phyloP scores from a whole-genome alignment of 2,797 vertebrate species.

The Antrozous pallidus region DNA sequence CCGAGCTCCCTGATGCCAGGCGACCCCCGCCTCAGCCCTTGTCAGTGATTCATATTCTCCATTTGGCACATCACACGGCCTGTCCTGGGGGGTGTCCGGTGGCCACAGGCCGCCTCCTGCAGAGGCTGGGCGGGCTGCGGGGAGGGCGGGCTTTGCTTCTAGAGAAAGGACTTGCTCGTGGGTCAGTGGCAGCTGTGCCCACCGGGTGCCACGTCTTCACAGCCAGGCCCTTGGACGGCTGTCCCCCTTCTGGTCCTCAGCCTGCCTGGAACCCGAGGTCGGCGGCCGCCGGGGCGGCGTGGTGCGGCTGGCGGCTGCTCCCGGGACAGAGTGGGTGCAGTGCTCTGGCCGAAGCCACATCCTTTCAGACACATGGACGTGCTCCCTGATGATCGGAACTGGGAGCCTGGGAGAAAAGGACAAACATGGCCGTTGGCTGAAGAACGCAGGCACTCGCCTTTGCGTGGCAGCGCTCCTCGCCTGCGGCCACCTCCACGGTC shows the following conservation, averaged over 20 bases:
- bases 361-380: accelerated
- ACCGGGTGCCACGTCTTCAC: accelerated
- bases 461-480: too few species aligned
- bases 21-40: background rate
- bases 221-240: accelerated
- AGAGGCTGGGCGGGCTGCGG: background rate
- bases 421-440: background rate
- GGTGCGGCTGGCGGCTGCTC: background rate
- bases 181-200: background rate
- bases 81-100: background rate
- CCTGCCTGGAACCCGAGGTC: background rate
- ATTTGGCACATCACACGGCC: background rate
- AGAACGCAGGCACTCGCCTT: background rate
- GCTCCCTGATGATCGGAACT: background rate
- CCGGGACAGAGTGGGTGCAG: background rate
- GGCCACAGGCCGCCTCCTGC: background rate
- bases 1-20: background rate
- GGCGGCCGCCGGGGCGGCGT: too few species aligned
- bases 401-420: too few species aligned
- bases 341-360: background rate
- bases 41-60: background rate
- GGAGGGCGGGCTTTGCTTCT: background rate
- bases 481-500: too few species aligned
- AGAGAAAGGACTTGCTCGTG: background rate
- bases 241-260: accelerated